These are phyloP conservation scores for Trematocara caparti DNA, from an alignment of 2,797 vertebrate genomes.

Conservation along the genomic window DNA sequence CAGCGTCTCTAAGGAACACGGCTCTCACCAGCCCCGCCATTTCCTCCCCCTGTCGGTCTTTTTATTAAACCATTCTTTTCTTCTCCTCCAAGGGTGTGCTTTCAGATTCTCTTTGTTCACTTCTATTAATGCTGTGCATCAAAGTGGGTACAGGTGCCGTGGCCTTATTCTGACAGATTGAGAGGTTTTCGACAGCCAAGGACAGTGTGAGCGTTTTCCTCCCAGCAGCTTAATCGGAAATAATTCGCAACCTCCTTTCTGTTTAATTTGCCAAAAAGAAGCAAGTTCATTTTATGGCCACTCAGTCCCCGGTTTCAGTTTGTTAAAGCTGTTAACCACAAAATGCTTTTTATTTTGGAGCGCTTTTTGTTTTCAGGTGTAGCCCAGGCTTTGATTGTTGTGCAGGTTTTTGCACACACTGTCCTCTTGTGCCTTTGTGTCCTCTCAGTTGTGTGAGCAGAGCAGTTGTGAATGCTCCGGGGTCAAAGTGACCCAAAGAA, in stretches of 20 bases:
- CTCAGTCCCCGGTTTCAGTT: neutral
- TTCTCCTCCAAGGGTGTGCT: constrained; percentile 21
- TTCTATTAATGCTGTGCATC: constrained; percentile 34
- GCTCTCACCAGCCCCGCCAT: constrained; percentile 5
- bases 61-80: constrained; percentile 56
- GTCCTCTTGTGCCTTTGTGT: neutral
- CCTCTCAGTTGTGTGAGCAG: neutral
- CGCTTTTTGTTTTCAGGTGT: neutral
- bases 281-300: neutral
- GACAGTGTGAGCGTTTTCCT: neutral
- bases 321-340: neutral
- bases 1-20: constrained; percentile 35
- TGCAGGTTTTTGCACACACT: neutral
- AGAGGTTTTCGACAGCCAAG: constrained; percentile 28
- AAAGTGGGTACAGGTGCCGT: neutral
- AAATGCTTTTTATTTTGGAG: neutral
- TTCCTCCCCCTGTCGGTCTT: constrained; percentile 22
- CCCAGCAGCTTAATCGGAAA: neutral
- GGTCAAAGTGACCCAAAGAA: neutral
- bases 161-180: constrained; percentile 39
- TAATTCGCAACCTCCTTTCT: neutral
- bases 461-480: neutral
- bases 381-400: neutral
- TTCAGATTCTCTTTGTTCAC: constrained; percentile 38
- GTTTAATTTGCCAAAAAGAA: neutral